Evolutionary conservation across 2,888 invertebrate species (phyloP), one percentile per base, ranked within the genome.

Genomic region (Chirona hameri): DNA sequence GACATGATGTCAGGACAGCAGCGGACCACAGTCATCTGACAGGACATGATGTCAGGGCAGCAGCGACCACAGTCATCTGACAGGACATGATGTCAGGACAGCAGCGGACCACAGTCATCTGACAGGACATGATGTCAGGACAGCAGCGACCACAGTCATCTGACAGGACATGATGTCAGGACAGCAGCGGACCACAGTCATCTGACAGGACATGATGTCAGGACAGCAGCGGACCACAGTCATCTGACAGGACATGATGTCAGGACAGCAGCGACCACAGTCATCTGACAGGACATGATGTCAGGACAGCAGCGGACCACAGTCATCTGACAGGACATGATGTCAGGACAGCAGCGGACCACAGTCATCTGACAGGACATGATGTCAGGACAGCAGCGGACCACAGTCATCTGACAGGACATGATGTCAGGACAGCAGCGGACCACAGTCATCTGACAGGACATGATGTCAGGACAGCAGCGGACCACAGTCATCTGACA

Each of bases 41-140:
- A n/a, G n/a, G n/a, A n/a, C n/a, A n/a, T n/a, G n/a, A n/a, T n/a
- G n/a, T n/a, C n/a, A n/a, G 85, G 89, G 92, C 83, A 91, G 88
- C 52, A 91, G n/a, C 9, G 4, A 46, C 72, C 29, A 46, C 69
- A 10, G n/a, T n/a, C n/a, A n/a, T n/a, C n/a, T n/a, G n/a, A 27
- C n/a, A 69, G 27, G 27, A 7, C 39, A 39, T 69, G 69, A 69
- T n/a, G n/a, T 69, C 69, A 69, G 39, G 39, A 39, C 39, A n/a
- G 39, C 39, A 39, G 39, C 39, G n/a, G n/a, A 46, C 72, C 29
- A 46, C 69, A 10, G n/a, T n/a, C n/a, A n/a, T n/a, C n/a, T n/a
- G n/a, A 27, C n/a, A 69, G 27, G 27, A 7, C 39, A 39, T 69
- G 69, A 69, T n/a, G n/a, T 69, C 69, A 69, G 39, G 39, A 39